These are phyloP conservation scores for Malacoctenus gilli DNA, from an alignment of 2,797 vertebrate genomes.

Conservation along the genomic window DNA sequence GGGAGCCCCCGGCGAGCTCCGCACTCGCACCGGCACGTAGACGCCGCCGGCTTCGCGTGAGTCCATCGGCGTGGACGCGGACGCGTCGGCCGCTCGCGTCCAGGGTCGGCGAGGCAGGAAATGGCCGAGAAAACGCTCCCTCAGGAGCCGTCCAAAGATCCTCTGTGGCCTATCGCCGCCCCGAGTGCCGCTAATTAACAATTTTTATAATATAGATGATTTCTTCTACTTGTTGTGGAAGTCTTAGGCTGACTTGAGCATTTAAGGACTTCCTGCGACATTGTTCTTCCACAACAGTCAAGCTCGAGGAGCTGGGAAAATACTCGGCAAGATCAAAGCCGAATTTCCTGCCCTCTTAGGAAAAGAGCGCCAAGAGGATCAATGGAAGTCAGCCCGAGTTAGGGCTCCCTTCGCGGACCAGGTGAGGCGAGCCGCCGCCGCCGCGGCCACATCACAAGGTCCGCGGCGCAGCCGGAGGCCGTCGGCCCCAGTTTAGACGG, in stretches of 20 bases:
- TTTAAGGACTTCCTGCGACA: no score
- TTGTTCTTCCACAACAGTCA: constrained; percentile 34
- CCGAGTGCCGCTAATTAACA: no score
- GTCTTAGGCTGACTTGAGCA: no score
- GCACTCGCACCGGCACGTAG: constrained; percentile 36
- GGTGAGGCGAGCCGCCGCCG: constrained; percentile 38
- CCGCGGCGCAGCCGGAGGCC: constrained; percentile 40
- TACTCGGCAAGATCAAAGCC: constrained; percentile 44
- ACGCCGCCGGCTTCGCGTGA: constrained; percentile 33
- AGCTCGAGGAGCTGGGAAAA: constrained; percentile 38
- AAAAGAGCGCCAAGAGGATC: constrained; percentile 24
- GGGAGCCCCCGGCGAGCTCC: constrained; percentile 19
- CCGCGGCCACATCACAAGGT: constrained; percentile 65
- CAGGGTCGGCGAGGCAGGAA: no score
- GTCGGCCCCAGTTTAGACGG: constrained; percentile 48
- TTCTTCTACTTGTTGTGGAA: no score
- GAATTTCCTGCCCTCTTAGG: constrained; percentile 38
- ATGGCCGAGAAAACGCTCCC: no score
- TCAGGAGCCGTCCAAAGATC: no score
- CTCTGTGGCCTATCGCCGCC: no score
- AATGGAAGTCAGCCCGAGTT: constrained; percentile 40
- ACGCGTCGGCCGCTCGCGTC: no score
- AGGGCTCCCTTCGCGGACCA: constrained; percentile 25
- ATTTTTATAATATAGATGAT: no score
- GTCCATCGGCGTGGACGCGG: no score